Evolutionary conservation across 2,113 vertebrate genomes (phyloP).

Genomic region (Motacilla alba): DNA sequence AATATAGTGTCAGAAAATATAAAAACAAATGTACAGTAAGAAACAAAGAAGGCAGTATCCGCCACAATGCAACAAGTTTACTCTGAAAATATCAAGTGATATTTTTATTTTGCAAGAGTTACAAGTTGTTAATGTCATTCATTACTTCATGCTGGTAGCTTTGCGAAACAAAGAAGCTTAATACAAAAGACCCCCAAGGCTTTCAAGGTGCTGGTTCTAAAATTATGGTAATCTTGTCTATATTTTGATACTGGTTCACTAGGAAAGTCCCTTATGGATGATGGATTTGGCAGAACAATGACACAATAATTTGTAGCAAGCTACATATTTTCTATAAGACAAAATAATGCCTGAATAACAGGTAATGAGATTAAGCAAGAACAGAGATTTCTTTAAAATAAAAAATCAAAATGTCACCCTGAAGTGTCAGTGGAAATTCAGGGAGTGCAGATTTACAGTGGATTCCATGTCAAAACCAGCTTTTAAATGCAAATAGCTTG

Average conservation of each 20-base stretch:
- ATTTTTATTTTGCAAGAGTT: not conserved
- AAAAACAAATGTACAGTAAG: not conserved
- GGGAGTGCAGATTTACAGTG: conserved; percentile 40
- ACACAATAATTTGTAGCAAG: conserved; percentile 63
- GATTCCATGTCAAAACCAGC: conserved; percentile 53
- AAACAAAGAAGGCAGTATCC: not conserved
- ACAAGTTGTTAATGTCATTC: conserved; percentile 23
- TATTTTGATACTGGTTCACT: conserved; percentile 44
- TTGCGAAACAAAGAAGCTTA: conserved; percentile 56
- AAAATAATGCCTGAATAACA: conserved; percentile 40
- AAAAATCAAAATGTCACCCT: conserved; percentile 57
- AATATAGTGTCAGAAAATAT: not conserved
- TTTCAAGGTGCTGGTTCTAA: conserved; percentile 35
- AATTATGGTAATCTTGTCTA: conserved; percentile 62
- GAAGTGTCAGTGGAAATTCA: conserved; percentile 56
- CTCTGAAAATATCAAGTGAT: not conserved
- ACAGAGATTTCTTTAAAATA: conserved; percentile 41
- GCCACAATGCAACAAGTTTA: not conserved
- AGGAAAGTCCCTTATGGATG: conserved; percentile 50
- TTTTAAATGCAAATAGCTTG: conserved; percentile 60
- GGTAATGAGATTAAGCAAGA: conserved; percentile 63
- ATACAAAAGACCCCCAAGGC: conserved; percentile 46
- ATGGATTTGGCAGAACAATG: conserved; percentile 56
- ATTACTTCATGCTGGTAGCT: not conserved
- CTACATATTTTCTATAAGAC: not conserved